These are phyloP conservation scores for Amphipyra berbera DNA, from an alignment of 2,888 invertebrate species.

Conservation along the genomic window DNA sequence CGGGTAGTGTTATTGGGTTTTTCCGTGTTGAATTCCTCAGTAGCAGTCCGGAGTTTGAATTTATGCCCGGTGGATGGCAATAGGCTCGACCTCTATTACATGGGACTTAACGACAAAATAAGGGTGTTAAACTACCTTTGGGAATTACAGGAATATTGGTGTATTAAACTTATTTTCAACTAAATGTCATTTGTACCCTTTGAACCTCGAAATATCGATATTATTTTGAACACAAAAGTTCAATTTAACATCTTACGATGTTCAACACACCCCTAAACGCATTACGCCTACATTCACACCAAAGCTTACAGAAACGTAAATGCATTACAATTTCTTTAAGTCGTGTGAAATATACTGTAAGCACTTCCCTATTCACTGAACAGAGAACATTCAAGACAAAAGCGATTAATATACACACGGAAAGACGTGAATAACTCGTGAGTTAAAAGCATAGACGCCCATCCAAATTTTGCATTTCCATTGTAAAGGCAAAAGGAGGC, in stretches of 20 bases:
- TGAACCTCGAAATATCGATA: too few relatives aligned
- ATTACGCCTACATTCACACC: conserved; percentile 14
- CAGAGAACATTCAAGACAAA: conserved; percentile 37
- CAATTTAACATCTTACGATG: neutral
- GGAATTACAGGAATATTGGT: too few relatives aligned
- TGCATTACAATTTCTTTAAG: conserved; percentile 47
- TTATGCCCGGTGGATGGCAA: too few relatives aligned
- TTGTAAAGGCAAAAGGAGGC: conserved; percentile 56
- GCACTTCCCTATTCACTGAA: conserved; percentile 33
- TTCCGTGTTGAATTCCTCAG: too few relatives aligned
- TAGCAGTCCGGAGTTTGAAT: too few relatives aligned
- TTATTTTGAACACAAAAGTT: neutral
- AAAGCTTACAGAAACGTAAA: conserved; percentile 23
- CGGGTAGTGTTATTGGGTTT: too few relatives aligned
- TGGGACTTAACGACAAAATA: too few relatives aligned
- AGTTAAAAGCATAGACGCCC: conserved; percentile 40
- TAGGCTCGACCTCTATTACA: too few relatives aligned
- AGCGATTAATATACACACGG: conserved; percentile 28
- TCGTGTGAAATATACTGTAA: conserved; percentile 32
- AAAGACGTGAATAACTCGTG: too few relatives aligned
- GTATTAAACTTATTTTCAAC: too few relatives aligned
- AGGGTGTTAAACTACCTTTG: too few relatives aligned
- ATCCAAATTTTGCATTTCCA: conserved; percentile 68
- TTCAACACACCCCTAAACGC: neutral
- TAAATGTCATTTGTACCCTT: too few relatives aligned